Conservation (phyloP, 2,113 vertebrate genomes). For the Cercocebus atys region DNA sequence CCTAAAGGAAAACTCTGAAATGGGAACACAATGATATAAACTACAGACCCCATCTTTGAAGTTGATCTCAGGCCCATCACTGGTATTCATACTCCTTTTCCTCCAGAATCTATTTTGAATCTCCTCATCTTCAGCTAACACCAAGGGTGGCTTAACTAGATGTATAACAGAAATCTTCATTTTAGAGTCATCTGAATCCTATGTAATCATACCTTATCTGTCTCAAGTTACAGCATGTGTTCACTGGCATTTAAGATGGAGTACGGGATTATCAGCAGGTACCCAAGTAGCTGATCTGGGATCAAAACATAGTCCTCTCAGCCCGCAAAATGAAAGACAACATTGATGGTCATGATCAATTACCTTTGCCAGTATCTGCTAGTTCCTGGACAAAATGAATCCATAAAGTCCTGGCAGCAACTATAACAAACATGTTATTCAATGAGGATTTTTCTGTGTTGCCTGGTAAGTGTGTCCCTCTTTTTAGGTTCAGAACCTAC, state of each 20-base stretch:
- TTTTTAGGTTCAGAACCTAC: neutral
- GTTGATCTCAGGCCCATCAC: neutral
- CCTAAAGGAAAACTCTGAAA: neutral
- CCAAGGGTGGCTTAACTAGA: neutral
- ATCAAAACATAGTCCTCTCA: neutral
- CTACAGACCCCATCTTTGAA: neutral
- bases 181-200: neutral
- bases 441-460: neutral
- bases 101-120: too few relatives aligned
- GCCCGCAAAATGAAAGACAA: neutral
- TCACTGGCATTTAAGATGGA: neutral
- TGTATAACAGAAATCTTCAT: neutral
- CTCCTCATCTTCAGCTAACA: neutral
- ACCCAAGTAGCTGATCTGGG: neutral
- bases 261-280: neutral
- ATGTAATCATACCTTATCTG: neutral
- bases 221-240: neutral
- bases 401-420: neutral
- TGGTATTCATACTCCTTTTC: neutral
- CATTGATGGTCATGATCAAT: neutral
- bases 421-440: neutral
- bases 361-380: neutral
- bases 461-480: neutral
- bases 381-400: neutral
- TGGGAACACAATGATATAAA: neutral